These are phyloP conservation scores for Ammodytes marinus DNA, from an alignment of 2,113 vertebrate genomes.

Conservation along the genomic window DNA sequence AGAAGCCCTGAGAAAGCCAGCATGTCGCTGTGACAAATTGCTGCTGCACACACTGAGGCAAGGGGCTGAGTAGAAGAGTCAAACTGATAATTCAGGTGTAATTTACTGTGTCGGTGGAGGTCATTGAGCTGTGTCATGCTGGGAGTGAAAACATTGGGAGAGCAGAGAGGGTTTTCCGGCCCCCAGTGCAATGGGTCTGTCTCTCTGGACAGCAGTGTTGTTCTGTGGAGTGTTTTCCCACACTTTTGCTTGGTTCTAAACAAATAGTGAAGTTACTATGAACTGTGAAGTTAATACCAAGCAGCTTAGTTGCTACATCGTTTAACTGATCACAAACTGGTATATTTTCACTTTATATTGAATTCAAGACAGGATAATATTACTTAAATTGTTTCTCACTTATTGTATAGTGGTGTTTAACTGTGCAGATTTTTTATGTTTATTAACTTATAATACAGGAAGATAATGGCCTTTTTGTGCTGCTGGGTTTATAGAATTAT, in stretches of 20 bases:
- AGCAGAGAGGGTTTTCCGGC: slow-evolving; percentile 18
- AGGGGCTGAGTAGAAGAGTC: slow-evolving; percentile 35
- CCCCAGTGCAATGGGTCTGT: not conserved
- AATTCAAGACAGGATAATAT: not conserved
- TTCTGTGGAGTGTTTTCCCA: slow-evolving; percentile 39
- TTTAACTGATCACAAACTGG: not conserved
- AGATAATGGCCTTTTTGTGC: not conserved
- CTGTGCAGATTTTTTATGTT: not conserved
- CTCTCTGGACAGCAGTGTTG: slow-evolving; percentile 27
- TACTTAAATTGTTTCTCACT: not conserved
- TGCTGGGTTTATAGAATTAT: not conserved
- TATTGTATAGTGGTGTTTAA: not conserved
- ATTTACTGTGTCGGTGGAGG: slow-evolving; percentile 66
- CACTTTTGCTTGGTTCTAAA: slow-evolving; percentile 28
- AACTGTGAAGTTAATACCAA: not conserved
- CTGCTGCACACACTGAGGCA: slow-evolving; percentile 42
- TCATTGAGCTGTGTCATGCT: slow-evolving; percentile 54
- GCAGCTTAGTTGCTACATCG: not conserved
- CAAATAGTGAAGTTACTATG: slow-evolving; percentile 30
- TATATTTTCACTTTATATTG: not conserved
- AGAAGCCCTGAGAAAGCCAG: slow-evolving; percentile 48
- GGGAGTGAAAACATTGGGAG: slow-evolving; percentile 51
- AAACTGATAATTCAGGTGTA: slow-evolving; percentile 71
- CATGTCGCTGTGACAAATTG: slow-evolving; percentile 58
- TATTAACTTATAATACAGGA: not conserved